A percentile compares a stretch with the other conserved stretches of the same genome.
Conservation (phyloP, 2,797 vertebrate genomes). For the Prionace glauca region DNA sequence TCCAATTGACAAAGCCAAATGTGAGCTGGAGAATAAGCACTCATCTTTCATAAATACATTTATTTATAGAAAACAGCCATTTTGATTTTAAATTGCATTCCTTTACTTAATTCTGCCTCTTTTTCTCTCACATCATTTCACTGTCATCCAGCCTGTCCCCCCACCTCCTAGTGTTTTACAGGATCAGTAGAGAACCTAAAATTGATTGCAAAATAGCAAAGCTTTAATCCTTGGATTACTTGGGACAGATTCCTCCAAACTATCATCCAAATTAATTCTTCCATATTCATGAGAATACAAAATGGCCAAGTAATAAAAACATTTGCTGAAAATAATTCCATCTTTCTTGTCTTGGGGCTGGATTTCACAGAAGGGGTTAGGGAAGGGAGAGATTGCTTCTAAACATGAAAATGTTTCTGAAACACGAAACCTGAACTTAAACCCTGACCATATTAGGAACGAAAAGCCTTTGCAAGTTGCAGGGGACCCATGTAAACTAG, state of each 20-base stretch:
- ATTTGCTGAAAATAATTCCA: neutral
- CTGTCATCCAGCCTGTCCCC: neutral
- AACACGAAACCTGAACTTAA: neutral
- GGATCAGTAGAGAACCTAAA: neutral
- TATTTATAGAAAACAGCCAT: neutral
- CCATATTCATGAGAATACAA: neutral
- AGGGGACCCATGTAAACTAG: neutral
- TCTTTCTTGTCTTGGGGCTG: neutral
- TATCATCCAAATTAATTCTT: neutral
- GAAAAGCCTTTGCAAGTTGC: neutral
- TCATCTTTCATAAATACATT: neutral
- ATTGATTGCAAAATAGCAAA: neutral
- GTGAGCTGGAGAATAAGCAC: neutral
- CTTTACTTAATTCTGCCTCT: neutral
- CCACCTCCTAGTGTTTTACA: neutral
- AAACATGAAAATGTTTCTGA: neutral
- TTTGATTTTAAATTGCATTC: slow-evolving; percentile 9
- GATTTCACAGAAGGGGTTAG: too few species aligned
- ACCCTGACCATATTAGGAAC: neutral
- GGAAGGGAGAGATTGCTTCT: too few species aligned
- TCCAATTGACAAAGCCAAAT: neutral
- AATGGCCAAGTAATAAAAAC: neutral
- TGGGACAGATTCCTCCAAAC: neutral
- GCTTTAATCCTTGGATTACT: neutral
- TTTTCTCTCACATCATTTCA: neutral